These are phyloP conservation scores for Psix sp. DNA, from an alignment of 1,140 invertebrate species.

Conservation along the genomic window DNA sequence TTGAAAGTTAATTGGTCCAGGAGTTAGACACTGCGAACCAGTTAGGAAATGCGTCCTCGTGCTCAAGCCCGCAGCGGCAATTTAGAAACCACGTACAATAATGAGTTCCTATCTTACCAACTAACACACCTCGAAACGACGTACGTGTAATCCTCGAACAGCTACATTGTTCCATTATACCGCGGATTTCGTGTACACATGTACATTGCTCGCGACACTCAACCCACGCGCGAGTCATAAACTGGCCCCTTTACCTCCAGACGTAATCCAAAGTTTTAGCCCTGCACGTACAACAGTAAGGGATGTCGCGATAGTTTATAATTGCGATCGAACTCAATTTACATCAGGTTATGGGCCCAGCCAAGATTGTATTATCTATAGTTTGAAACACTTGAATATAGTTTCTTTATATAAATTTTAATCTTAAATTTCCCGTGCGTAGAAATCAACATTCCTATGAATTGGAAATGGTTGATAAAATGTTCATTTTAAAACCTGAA, in stretches of 20 bases:
- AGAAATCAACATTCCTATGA: too few relatives aligned
- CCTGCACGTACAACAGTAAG: constrained; percentile 39
- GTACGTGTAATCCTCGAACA: constrained; percentile 50
- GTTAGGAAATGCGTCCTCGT: constrained; percentile 55
- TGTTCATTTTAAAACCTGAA: too few relatives aligned
- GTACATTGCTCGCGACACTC: constrained; percentile 27
- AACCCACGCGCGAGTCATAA: constrained; percentile 64
- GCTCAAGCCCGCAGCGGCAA: constrained; percentile 67
- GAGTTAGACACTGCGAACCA: constrained; percentile 64
- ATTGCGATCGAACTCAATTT: constrained; percentile 61
- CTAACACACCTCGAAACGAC: constrained; percentile 43
- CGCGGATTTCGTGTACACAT: constrained; percentile 47
- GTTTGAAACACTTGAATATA: too few relatives aligned
- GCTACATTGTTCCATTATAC: constrained; percentile 37
- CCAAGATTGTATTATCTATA: too few relatives aligned
- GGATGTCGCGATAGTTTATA: constrained; percentile 51
- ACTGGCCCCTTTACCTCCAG: constrained; percentile 59
- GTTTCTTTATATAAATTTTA: too few relatives aligned
- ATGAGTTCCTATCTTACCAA: constrained; percentile 70
- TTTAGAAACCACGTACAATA: constrained; percentile 71
- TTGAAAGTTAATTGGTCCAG: constrained; percentile 76
- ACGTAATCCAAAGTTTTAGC: constrained; percentile 54
- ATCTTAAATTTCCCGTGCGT: too few relatives aligned
- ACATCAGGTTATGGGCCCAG: too few relatives aligned
- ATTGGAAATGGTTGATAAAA: too few relatives aligned